Evolutionary conservation across 2,113 vertebrate genomes (phyloP), one percentile per base, ranked within the genome.

Genomic region (Fukomys damarensis): DNA sequence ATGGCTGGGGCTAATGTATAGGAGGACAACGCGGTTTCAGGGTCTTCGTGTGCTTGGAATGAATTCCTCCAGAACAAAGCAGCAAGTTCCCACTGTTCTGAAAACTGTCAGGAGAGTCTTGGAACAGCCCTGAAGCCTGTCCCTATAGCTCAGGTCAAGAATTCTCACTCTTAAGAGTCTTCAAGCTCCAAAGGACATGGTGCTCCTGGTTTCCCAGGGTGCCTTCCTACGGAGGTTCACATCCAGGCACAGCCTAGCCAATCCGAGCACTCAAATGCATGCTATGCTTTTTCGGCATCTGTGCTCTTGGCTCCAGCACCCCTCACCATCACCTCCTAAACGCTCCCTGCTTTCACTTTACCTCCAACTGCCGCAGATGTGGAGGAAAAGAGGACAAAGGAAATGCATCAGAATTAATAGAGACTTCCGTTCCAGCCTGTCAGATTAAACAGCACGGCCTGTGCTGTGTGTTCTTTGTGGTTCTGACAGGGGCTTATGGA

Each of bases 391-490:
- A 26, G 80, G 30, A 41, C 14, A 84, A 65, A 91, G 7, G 32
- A 86, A 65, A 17, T 17, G 46, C 86, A 35, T 43, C 38, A 58
- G 16, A 96, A 61, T 68, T 87, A 92, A 94, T 93, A 92, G 70
- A 97, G 86, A 77, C 58, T 87, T 97, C 41, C 58, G 74, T 89
- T 87, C 49, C 72, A 52, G 72, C 43, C 13, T 86, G 52, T 61
- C 94, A 81, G 91, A 72, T 54, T 54, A 84, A 94, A 77, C 1
- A 49, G 26, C 61, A 16, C 52, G 17, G 32, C 49, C 16, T 14
- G 7, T 2, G 41, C 59, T 41, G 46, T 26, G 4, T 72, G 32
- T n/a, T 81, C 58, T 97, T 77, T 96, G 86, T 95, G 4, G 49
- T 70, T 81, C 58, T 93, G 89, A 90, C 54, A 89, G 66, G 61